Conservation (phyloP, 1,140 invertebrate genomes). For the Pemphigus obesinymphae region DNA sequence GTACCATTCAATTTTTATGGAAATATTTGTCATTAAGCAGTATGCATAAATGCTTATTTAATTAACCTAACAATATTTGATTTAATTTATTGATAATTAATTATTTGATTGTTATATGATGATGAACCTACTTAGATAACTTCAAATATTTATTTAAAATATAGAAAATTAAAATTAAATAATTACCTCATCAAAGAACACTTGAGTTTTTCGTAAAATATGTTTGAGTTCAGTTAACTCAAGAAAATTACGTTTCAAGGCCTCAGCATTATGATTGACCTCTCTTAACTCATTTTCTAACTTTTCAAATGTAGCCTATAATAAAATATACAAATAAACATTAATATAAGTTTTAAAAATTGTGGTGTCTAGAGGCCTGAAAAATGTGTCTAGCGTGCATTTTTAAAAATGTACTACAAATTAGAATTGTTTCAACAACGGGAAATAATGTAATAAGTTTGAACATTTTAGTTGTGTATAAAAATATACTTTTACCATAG, state of each 20-base stretch:
- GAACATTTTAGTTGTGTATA: too few species aligned
- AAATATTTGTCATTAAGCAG: neutral
- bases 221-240: conserved; percentile 95
- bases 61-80: neutral
- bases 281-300: conserved; percentile 92
- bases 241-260: conserved; percentile 90
- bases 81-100: conserved; percentile 8
- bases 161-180: neutral
- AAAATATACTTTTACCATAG: too few species aligned
- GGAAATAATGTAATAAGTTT: too few species aligned
- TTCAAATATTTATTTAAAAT: neutral
- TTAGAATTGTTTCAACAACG: too few species aligned
- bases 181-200: conserved; percentile 96
- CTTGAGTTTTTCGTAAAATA: conserved; percentile 92
- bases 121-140: neutral
- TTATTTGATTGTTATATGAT: neutral
- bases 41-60: conserved; percentile 5
- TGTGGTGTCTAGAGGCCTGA: too few species aligned
- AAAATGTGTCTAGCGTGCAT: too few species aligned
- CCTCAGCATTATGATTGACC: conserved; percentile 96
- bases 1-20: neutral
- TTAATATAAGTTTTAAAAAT: neutral
- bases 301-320: conserved; percentile 90
- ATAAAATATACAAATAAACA: conserved; percentile 42
- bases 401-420: too few species aligned